Conservation (phyloP, 2,888 invertebrate species). For the Xestia rhomboidea region DNA sequence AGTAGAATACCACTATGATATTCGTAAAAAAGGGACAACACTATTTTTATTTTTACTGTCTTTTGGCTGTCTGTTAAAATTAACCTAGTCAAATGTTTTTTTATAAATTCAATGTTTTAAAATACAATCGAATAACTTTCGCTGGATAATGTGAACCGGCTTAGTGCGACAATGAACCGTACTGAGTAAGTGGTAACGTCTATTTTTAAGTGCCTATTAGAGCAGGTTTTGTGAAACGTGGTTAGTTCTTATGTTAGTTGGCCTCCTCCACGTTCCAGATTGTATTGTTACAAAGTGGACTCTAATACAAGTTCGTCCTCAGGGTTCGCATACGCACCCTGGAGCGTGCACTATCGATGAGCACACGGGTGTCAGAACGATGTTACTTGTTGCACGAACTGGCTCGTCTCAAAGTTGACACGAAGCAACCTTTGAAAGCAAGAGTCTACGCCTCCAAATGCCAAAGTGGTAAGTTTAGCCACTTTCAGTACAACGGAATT, state of each 20-base stretch:
- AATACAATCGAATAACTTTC: background rate
- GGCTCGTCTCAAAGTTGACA: slow-evolving; percentile 82
- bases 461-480: slow-evolving; percentile 78
- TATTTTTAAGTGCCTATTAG: background rate
- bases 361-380: slow-evolving; percentile 79
- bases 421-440: slow-evolving; percentile 80
- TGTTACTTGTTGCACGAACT: slow-evolving; percentile 86
- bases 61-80: slow-evolving; percentile 6
- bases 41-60: background rate
- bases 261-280: background rate
- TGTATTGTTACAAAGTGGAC: background rate
- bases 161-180: slow-evolving; percentile 5
- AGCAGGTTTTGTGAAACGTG: background rate
- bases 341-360: slow-evolving; percentile 78
- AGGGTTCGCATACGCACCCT: slow-evolving; percentile 81
- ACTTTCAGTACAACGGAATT: slow-evolving; percentile 47
- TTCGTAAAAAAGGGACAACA: background rate
- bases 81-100: background rate
- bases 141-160: background rate
- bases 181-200: slow-evolving; percentile 1
- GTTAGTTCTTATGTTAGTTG: background rate
- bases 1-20: background rate
- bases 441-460: slow-evolving; percentile 83
- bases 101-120: background rate
- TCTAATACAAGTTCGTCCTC: slow-evolving; percentile 26